phyloP scores from a whole-genome alignment of 1,140 invertebrate genomes.

The Tetramorium simillimum region DNA sequence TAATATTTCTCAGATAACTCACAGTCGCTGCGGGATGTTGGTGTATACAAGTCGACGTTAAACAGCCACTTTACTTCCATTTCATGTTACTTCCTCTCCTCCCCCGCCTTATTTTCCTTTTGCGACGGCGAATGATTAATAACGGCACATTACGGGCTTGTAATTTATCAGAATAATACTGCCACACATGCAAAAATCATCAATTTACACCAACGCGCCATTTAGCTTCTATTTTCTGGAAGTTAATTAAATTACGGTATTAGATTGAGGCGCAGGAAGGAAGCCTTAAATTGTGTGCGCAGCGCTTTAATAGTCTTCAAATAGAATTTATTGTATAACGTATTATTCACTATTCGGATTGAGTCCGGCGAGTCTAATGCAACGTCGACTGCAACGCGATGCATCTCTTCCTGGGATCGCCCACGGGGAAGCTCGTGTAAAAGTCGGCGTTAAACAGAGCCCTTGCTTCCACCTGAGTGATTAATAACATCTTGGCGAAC shows the following conservation, averaged over 20 bases:
- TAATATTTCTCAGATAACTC: constrained; percentile 2
- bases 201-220: constrained; percentile 35
- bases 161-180: constrained; percentile 57
- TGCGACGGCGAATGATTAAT: constrained; percentile 53
- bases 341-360: constrained; percentile 37
- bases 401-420: constrained; percentile 53
- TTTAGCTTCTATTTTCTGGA: constrained; percentile 53
- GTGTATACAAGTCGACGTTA: constrained; percentile 24
- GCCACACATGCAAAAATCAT: constrained; percentile 18
- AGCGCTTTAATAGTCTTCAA: constrained; percentile 40
- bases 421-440: constrained; percentile 65
- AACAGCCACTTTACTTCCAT: constrained; percentile 52
- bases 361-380: constrained; percentile 18
- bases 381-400: constrained; percentile 26
- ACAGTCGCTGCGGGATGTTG: not conserved
- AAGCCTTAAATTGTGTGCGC: constrained; percentile 3
- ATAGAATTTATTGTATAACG: constrained; percentile 42
- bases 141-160: constrained; percentile 46
- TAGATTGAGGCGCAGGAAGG: constrained; percentile 1
- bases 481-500: constrained; percentile 74
- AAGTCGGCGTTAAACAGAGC: constrained; percentile 70
- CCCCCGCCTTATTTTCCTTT: constrained; percentile 24
- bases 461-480: constrained; percentile 62
- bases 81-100: constrained; percentile 40
- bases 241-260: constrained; percentile 54